Evolutionary conservation across 1,140 invertebrate genomes (phyloP), one percentile per base, ranked within the genome.

Genomic region (Drosophila lowei): DNA sequence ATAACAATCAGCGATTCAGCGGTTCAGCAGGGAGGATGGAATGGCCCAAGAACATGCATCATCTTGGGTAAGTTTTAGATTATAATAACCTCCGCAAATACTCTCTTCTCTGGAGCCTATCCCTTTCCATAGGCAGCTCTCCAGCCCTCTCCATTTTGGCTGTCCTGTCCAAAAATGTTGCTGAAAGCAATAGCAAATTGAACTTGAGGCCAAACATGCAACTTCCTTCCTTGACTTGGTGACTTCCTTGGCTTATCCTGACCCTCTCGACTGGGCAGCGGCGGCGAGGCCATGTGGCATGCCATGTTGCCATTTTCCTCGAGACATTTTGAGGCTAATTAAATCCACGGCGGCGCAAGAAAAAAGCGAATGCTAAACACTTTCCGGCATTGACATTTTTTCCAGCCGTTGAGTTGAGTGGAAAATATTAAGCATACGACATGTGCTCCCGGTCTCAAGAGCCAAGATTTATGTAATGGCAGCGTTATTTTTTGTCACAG

Each of bases 341-440:
- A 86, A 88, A 78, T 86, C 83, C 78, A 72, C 53, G 65, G 58
- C 68, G 23, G 54, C 41, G 44, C 42, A 55, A 50, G 72, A 81
- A 62, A 59, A 59, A 62, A 66, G 41, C 43, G 55, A 80, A 85
- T 85, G 83, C 78, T 81, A 86, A 86, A 81, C 78, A 70, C 49
- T 83, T 88, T 88, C 83, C 83, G 83, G 81, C 74, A 88, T 81
- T 86, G 81, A 86, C 81, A 86, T 84, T 79, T 81, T 62, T 80
- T 62, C 44, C 7, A 49, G 34, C 16, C 41, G 56, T 13, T 13
- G 34, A 38, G 34, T 38, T 59, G 41, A 54, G 52, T 54, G 48
- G 52, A 72, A 78, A 70, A 79, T 84, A 84, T 83, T 79, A 83
- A 77, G 79, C 79, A 84, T 84, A 84, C 79, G 75, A 73, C 79